A percentile compares a stretch with the other conserved stretches of the same genome.
These are phyloP conservation scores for Ormyrus nitidulus DNA, from an alignment of 2,888 invertebrate species.

Conservation along the genomic window DNA sequence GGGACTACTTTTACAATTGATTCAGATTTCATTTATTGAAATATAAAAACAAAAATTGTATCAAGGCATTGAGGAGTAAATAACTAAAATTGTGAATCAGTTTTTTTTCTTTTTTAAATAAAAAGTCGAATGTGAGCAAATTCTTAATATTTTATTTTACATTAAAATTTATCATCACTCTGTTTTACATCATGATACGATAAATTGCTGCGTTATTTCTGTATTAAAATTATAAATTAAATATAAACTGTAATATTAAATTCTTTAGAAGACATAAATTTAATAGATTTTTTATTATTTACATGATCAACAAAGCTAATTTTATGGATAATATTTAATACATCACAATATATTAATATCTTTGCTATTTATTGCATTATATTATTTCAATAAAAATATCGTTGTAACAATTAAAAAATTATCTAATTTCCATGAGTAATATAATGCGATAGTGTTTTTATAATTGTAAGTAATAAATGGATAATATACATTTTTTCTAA, in stretches of 20 bases:
- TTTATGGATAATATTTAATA: background rate
- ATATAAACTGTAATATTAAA: background rate
- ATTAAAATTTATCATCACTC: constrained; percentile 9
- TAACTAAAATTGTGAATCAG: too few species aligned
- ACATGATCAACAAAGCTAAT: constrained; percentile 27
- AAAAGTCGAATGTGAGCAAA: background rate
- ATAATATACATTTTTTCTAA: constrained; percentile 26
- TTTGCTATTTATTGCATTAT: background rate
- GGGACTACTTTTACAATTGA: too few species aligned
- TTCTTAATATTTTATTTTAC: constrained; percentile 8
- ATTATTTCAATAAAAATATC: constrained; percentile 11
- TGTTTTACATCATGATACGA: constrained; percentile 36
- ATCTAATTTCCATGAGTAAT: background rate
- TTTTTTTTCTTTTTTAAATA: too few species aligned
- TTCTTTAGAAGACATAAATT: constrained; percentile 14
- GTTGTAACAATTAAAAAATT: background rate
- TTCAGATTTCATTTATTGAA: too few species aligned
- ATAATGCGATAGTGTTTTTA: background rate
- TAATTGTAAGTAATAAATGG: background rate
- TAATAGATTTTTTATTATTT: constrained; percentile 30
- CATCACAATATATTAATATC: background rate
- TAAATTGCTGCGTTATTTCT: background rate
- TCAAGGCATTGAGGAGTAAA: too few species aligned
- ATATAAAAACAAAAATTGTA: too few species aligned
- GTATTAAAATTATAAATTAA: constrained; percentile 16